Conservation (phyloP, 1,140 invertebrate genomes). For the Drosophila sechellia region DNA sequence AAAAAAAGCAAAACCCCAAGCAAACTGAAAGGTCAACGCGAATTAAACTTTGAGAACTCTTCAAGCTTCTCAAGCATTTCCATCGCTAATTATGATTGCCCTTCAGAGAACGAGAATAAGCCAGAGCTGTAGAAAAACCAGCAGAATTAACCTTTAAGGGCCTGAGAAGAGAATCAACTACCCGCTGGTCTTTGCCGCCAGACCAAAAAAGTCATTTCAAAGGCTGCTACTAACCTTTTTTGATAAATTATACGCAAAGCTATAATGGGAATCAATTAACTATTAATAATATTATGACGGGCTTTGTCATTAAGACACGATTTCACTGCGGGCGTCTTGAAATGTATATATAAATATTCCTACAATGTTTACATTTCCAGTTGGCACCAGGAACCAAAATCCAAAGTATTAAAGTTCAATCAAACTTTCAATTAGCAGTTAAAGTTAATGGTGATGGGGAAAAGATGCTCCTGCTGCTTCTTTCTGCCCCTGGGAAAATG, state of each 20-base stretch:
- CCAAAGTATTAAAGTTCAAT: conserved; percentile 39
- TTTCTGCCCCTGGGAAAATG: conserved; percentile 39
- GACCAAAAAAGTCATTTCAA: conserved; percentile 47
- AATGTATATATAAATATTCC: conserved; percentile 12
- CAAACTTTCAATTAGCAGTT: conserved; percentile 77
- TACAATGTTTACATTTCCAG: conserved; percentile 50
- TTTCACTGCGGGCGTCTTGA: conserved; percentile 26
- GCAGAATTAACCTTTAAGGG: conserved; percentile 68
- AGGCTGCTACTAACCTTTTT: conserved; percentile 43
- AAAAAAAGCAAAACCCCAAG: conserved; percentile 8
- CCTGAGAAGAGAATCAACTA: conserved; percentile 53
- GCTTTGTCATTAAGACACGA: conserved; percentile 53
- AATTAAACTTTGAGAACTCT: conserved; percentile 37
- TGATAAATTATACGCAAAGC: conserved; percentile 66
- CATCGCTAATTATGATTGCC: conserved; percentile 74
- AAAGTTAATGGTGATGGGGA: conserved; percentile 56
- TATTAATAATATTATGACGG: conserved; percentile 67
- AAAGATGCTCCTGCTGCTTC: conserved; percentile 28
- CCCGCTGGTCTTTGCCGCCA: conserved; percentile 24
- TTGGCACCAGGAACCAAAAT: conserved; percentile 3
- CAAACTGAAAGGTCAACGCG: conserved; percentile 41
- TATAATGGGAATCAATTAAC: conserved; percentile 70
- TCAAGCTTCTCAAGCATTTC: conserved; percentile 27
- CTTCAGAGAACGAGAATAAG: conserved; percentile 48
- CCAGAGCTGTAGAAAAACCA: conserved; percentile 27